Conservation (phyloP, 1,140 invertebrate genomes). For the Penaeus vannamei region DNA sequence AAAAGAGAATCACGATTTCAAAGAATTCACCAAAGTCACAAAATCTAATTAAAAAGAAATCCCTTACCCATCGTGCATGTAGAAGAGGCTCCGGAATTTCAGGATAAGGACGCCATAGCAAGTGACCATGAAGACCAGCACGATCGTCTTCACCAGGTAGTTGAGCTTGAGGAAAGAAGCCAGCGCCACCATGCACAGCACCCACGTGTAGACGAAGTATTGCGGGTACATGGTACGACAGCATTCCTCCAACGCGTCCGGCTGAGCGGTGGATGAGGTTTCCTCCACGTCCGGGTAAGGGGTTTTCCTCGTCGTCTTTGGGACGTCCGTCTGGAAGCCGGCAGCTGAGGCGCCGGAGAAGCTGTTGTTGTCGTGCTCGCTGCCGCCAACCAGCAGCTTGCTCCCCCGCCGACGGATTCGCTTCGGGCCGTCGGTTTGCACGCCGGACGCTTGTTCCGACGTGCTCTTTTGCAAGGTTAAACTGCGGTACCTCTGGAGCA, state of each 20-base stretch:
- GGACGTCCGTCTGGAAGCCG: too few species aligned
- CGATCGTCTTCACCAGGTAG: constrained; percentile 88
- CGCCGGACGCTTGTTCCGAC: too few species aligned
- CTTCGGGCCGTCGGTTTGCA: neutral
- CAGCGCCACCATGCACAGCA: constrained; percentile 90
- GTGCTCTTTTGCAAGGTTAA: too few species aligned
- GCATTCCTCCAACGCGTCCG: neutral
- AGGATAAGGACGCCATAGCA: constrained; percentile 82
- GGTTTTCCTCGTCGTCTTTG: too few species aligned
- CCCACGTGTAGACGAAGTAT: constrained; percentile 94
- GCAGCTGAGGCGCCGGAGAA: too few species aligned
- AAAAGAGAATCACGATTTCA: too few species aligned
- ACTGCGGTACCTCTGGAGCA: too few species aligned
- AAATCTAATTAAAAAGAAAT: neutral
- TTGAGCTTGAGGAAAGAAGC: constrained; percentile 94
- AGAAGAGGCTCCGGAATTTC: constrained; percentile 33
- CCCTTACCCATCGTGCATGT: constrained; percentile 36
- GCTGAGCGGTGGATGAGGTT: neutral
- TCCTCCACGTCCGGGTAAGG: neutral
- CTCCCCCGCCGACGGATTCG: neutral
- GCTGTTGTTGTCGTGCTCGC: neutral
- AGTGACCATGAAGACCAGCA: constrained; percentile 83
- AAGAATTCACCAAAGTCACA: neutral
- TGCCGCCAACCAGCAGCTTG: neutral
- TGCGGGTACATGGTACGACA: constrained; percentile 80